Evolutionary conservation across 2,113 vertebrate genomes (phyloP), one percentile per base, ranked within the genome.

Genomic region (Oriolus oriolus): DNA sequence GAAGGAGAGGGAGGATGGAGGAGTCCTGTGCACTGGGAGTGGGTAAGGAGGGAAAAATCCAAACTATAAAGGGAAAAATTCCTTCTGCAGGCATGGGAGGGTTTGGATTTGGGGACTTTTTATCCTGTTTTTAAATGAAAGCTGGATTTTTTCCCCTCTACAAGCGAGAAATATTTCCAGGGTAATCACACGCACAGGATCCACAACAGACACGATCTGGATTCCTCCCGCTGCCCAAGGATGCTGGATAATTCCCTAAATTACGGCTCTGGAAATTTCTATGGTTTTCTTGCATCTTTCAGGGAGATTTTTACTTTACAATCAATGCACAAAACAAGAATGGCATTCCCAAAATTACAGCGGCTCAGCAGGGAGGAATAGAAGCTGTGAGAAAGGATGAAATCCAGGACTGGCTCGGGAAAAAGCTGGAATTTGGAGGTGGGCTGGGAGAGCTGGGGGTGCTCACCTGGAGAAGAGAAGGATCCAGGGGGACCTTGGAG

Each of bases 31-130:
- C 35, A 15, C 16, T n/a, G 10, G 6, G 16, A 56, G 9, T 7
- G 13, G 35, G 19, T 24, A 57, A 35, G 37, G 42, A 23, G 11
- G 60, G 35, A 28, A 50, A 50, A 60, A 47, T 30, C 2, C n/a
- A 39, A 56, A 20, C n/a, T 2, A 22, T 1, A 9, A 50, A 64
- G 6, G 7, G 11, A 14, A 18, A 16, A n/a, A 71, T 13, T 15
- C 18, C 37, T 65, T 74, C 31, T 24, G 16, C 6, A n/a, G 4
- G 4, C 24, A 47, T 0, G 0, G 13, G 4, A 42, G 11, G 3
- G 6, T 44, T 50, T 3, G 6, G 7, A 41, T 33, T 28, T 60
- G 14, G 17, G 28, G 8, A 4, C 50, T 61, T 57, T 57, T 66
- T 16, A 8, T 16, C 18, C 44, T 13, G 6, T 13, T 64, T 69